These are phyloP conservation scores for Macaria notata DNA, from an alignment of 2,888 invertebrate species.

Conservation along the genomic window DNA sequence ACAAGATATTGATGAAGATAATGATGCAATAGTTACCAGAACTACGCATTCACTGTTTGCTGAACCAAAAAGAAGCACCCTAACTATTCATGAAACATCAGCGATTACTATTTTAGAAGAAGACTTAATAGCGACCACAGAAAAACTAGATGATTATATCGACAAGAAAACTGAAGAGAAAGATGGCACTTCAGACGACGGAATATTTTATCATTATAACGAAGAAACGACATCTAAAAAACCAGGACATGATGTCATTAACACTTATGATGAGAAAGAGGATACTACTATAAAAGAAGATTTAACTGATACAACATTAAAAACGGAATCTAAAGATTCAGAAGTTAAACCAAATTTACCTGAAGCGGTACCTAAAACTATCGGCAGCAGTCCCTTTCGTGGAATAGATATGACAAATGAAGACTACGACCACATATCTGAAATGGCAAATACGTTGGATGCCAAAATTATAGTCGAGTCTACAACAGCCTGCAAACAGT, in stretches of 20 bases:
- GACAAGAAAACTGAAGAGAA: slow-evolving; percentile 38
- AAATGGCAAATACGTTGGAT: background rate
- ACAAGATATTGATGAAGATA: slow-evolving; percentile 37
- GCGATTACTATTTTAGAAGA: slow-evolving; percentile 28
- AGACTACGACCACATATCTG: slow-evolving; percentile 7
- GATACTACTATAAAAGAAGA: slow-evolving; percentile 7
- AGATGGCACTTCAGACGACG: slow-evolving; percentile 49
- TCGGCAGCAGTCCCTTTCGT: too few species aligned
- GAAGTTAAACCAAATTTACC: too few species aligned
- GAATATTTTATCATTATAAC: slow-evolving; percentile 57
- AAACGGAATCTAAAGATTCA: too few species aligned
- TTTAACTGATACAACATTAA: slow-evolving; percentile 5
- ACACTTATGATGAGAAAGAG: slow-evolving; percentile 42
- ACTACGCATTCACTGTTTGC: slow-evolving; percentile 24
- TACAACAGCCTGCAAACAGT: too few species aligned
- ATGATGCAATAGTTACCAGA: slow-evolving; percentile 32
- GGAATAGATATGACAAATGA: background rate
- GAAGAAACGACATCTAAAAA: slow-evolving; percentile 38
- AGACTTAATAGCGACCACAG: slow-evolving; percentile 21
- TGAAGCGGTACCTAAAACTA: too few species aligned
- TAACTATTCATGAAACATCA: slow-evolving; percentile 10
- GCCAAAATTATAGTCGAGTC: too few species aligned
- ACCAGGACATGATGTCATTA: slow-evolving; percentile 32
- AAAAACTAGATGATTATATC: slow-evolving; percentile 25
- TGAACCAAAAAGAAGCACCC: slow-evolving; percentile 34